A percentile compares a stretch with the other conserved stretches of the same genome.
Evolutionary conservation across 1,140 invertebrate genomes (phyloP).

Genomic region (Bemisia tabaci): DNA sequence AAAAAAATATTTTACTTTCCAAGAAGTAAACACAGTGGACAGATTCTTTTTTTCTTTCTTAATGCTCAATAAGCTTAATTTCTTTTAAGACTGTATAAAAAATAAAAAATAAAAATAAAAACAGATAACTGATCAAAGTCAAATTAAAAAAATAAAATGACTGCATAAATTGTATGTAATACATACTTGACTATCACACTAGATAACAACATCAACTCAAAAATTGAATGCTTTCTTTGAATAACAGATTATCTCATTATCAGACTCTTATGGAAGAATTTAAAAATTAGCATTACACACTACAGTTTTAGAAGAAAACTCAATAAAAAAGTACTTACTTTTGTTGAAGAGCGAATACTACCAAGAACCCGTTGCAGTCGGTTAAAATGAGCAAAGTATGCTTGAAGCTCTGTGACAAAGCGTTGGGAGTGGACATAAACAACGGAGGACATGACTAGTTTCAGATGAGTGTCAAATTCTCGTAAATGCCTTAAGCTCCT

Average conservation of each 20-base stretch:
- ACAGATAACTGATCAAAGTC: not conserved
- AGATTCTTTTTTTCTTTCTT: too few species aligned
- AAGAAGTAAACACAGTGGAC: too few species aligned
- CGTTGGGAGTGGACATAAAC: conserved; percentile 90
- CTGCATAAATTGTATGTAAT: too few species aligned
- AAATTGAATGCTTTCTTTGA: too few species aligned
- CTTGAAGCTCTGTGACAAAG: conserved; percentile 75
- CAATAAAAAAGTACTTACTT: conserved; percentile 13
- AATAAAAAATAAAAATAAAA: not conserved
- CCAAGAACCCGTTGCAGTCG: conserved; percentile 52
- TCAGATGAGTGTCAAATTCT: conserved; percentile 63
- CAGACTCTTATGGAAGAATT: too few species aligned
- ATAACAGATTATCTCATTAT: too few species aligned
- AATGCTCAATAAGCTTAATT: too few species aligned
- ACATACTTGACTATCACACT: too few species aligned
- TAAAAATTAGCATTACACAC: too few species aligned
- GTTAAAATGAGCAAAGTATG: conserved; percentile 75
- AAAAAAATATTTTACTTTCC: too few species aligned
- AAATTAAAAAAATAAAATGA: conserved; percentile 2
- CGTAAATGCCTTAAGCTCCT: conserved; percentile 32
- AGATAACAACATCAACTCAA: too few species aligned
- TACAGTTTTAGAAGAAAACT: too few species aligned
- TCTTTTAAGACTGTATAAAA: not conserved
- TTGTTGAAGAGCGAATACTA: conserved; percentile 15
- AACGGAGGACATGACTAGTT: conserved; percentile 70